phyloP scores from a whole-genome alignment of 2,797 vertebrate species.

The Galaxias olidus region DNA sequence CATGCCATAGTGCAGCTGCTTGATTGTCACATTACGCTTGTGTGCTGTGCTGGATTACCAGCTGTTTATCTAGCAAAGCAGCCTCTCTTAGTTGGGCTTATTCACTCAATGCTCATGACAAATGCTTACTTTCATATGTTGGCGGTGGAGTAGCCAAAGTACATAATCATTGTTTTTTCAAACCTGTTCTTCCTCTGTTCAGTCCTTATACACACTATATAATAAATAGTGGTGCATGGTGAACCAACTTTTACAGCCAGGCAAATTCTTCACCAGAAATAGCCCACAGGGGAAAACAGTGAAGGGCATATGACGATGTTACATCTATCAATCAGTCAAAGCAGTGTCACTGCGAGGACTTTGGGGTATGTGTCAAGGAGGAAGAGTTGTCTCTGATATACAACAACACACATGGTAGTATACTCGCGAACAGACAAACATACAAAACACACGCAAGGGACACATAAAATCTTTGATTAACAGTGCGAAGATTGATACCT shows the following conservation, averaged over 20 bases:
- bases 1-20: constrained; percentile 70
- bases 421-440: neutral
- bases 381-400: neutral
- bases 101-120: constrained; percentile 49
- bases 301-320: constrained; percentile 67
- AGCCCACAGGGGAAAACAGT: constrained; percentile 57
- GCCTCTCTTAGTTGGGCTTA: constrained; percentile 48
- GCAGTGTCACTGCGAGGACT: constrained; percentile 25
- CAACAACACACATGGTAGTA: constrained; percentile 1
- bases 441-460: neutral
- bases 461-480: constrained; percentile 27
- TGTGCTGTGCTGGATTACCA: constrained; percentile 59
- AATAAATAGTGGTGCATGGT: constrained; percentile 46
- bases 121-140: constrained; percentile 12
- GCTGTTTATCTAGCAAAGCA: constrained; percentile 41
- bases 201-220: too few species aligned
- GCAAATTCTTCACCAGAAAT: constrained; percentile 60
- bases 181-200: neutral
- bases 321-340: constrained; percentile 56
- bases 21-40: constrained; percentile 71
- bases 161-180: neutral
- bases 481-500: constrained; percentile 4
- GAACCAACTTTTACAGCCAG: constrained; percentile 40
- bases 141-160: neutral
- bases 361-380: constrained; percentile 16